Evolutionary conservation across 92 coral and sea anemone species (phyloP).

Genomic region (Diadumene lineata): DNA sequence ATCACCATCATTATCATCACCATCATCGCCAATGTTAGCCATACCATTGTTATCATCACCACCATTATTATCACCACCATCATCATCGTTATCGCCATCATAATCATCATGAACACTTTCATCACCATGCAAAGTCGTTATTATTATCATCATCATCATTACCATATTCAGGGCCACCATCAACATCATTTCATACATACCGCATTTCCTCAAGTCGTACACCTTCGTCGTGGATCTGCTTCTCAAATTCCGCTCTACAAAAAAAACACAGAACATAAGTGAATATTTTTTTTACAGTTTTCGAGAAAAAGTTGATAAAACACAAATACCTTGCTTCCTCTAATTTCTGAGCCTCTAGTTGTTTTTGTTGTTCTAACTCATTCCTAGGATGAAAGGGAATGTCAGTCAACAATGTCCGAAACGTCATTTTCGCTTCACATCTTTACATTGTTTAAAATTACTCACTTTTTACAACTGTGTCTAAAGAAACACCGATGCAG

Average conservation of each 20-base stretch:
- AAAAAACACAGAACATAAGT: not conserved
- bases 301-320: too few species aligned
- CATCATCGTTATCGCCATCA: not conserved
- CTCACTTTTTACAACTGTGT: too few species aligned
- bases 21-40: too few species aligned
- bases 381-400: too few species aligned
- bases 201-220: conserved; percentile 93
- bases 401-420: too few species aligned
- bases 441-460: too few species aligned
- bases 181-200: conserved; percentile 29
- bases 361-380: conserved; percentile 93
- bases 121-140: too few species aligned
- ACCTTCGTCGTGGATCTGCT: conserved; percentile 93
- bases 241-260: conserved; percentile 85
- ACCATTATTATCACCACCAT: not conserved
- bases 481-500: too few species aligned
- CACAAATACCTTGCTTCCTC: conserved; percentile 92
- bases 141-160: not conserved
- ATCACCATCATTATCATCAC: not conserved
- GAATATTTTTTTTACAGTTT: too few species aligned
- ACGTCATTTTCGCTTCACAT: too few species aligned
- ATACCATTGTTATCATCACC: not conserved
- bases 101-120: not conserved
- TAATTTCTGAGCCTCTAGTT: conserved; percentile 76
- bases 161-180: not conserved